A percentile compares a stretch with the other conserved stretches of the same genome.
These are phyloP conservation scores for Penaeus japonicus DNA, from an alignment of 1,140 invertebrate genomes.

Conservation along the genomic window DNA sequence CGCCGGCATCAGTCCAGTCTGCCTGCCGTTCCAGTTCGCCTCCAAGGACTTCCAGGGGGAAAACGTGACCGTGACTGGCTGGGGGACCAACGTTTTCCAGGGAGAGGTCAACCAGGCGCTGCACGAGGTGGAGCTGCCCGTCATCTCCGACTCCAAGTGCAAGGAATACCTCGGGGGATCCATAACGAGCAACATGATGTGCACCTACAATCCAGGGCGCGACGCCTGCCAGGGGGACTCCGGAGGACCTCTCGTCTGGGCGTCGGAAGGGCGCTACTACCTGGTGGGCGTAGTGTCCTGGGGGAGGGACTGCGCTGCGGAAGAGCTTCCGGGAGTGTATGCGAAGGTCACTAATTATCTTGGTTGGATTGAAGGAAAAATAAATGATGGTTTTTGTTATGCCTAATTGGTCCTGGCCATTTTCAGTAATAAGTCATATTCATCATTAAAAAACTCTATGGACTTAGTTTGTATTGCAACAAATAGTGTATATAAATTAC, in stretches of 20 bases:
- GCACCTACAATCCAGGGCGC: background rate
- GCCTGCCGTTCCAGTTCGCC: conserved; percentile 71
- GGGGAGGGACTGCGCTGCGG: conserved; percentile 61
- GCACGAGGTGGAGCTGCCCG: conserved; percentile 69
- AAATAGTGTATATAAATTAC: no score
- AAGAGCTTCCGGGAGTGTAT: conserved; percentile 61
- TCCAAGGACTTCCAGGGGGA: conserved; percentile 65
- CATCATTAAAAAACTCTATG: no score
- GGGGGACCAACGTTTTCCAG: conserved; percentile 70
- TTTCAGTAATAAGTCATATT: no score
- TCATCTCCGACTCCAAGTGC: conserved; percentile 64
- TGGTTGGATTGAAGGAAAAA: conserved; percentile 60
- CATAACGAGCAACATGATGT: conserved; percentile 46
- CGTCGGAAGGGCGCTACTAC: conserved; percentile 56
- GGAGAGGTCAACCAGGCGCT: conserved; percentile 69
- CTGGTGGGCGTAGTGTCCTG: conserved; percentile 61
- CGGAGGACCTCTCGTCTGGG: conserved; percentile 61
- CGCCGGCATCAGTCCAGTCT: conserved; percentile 71
- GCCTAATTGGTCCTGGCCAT: background rate
- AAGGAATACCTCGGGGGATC: background rate
- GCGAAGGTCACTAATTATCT: conserved; percentile 61
- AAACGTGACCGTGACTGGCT: conserved; percentile 67
- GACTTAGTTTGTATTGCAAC: no score
- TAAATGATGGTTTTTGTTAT: conserved; percentile 14
- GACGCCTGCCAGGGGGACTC: conserved; percentile 60